These are phyloP conservation scores for Malurus melanocephalus DNA, from an alignment of 2,113 vertebrate species.

Conservation along the genomic window DNA sequence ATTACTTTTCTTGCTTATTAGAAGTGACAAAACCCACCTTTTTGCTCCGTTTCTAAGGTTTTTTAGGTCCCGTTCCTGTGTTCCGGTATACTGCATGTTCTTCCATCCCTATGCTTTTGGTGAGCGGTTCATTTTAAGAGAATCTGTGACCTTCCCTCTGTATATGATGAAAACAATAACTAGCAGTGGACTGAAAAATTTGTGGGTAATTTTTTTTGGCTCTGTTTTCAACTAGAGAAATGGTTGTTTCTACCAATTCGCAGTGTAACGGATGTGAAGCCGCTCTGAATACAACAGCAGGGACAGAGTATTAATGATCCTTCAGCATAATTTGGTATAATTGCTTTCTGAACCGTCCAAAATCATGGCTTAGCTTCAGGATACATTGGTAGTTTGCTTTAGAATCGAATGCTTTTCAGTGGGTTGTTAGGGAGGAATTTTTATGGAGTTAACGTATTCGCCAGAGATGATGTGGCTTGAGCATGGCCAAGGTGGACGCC, in stretches of 20 bases:
- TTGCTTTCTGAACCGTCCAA: neutral
- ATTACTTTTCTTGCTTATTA: neutral
- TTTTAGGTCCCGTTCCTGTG: neutral
- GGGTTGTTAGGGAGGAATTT: neutral
- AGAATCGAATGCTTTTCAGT: neutral
- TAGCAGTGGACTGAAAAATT: neutral
- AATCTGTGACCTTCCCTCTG: neutral
- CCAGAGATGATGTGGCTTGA: neutral
- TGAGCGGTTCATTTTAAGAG: neutral
- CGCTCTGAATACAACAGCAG: neutral
- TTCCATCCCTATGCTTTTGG: neutral
- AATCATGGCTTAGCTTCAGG: neutral
- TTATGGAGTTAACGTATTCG: neutral
- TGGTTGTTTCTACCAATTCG: neutral
- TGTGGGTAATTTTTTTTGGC: neutral
- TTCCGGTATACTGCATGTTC: neutral
- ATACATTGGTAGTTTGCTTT: neutral
- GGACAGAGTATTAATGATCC: neutral
- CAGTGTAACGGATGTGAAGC: neutral
- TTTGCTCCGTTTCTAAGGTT: neutral
- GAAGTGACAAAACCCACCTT: neutral
- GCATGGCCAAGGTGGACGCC: neutral
- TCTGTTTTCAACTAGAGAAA: neutral
- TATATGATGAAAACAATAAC: neutral
- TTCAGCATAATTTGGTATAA: neutral